Conservation (phyloP, 30 jellyfish, hydroid and myxozoan genomes). For the Phacellophora camtschatica region DNA sequence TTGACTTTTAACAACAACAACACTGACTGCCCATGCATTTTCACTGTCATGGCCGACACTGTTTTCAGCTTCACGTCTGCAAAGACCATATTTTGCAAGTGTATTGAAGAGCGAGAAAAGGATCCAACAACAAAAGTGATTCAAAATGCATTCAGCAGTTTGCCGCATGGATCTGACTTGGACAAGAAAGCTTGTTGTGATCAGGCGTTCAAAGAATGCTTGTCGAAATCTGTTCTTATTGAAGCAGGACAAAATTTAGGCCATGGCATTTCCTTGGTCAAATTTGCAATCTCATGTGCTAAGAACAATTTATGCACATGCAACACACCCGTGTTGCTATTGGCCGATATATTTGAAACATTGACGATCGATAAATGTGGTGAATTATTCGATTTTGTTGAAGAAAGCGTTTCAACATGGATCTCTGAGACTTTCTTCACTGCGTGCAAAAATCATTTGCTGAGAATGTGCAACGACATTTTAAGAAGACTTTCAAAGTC, state of each 20-base stretch:
- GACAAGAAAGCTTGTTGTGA: conserved; percentile 82
- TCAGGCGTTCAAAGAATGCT: conserved; percentile 82
- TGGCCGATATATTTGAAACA: conserved; percentile 77
- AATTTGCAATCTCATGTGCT: conserved; percentile 72
- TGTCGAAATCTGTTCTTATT: conserved; percentile 15
- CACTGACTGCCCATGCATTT: too few species aligned
- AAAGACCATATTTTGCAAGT: conserved; percentile 41
- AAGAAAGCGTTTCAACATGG: conserved; percentile 81
- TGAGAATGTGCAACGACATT: conserved; percentile 95
- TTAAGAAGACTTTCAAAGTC: conserved; percentile 87
- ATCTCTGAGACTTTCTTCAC: conserved; percentile 71
- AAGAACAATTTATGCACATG: conserved; percentile 62
- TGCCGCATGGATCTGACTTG: conserved; percentile 72
- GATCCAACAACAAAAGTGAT: conserved; percentile 28
- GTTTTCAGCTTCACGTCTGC: conserved; percentile 41
- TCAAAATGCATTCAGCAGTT: conserved; percentile 14
- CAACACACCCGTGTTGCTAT: conserved; percentile 75
- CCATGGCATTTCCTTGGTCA: conserved; percentile 32
- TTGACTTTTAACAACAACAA: too few species aligned
- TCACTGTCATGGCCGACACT: conserved; percentile 66
- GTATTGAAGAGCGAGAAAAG: conserved; percentile 40
- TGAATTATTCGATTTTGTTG: conserved; percentile 80
- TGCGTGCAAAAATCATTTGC: conserved; percentile 82
- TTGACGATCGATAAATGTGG: conserved; percentile 73
- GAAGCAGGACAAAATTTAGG: not conserved